A percentile compares a stretch with the other conserved stretches of the same genome.
Evolutionary conservation across 1,140 invertebrate genomes (phyloP).

Genomic region (Hycleus phaleratus): DNA sequence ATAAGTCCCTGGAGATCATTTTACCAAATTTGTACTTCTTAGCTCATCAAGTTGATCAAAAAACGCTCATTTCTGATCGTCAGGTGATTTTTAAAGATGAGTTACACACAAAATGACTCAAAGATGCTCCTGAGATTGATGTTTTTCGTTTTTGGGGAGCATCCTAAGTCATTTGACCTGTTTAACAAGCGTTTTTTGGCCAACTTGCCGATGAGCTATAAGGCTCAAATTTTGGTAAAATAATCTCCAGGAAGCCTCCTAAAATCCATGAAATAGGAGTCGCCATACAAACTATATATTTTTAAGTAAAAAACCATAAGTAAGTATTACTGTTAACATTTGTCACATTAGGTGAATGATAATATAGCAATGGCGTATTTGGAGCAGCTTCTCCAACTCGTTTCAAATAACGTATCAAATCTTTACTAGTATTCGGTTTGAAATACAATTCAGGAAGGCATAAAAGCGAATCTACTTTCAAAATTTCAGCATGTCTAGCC

Average conservation of each 20-base stretch:
- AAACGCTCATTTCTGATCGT: too few relatives aligned
- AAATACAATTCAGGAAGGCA: conserved; percentile 72
- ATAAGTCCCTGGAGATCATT: too few relatives aligned
- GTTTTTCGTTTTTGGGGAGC: too few relatives aligned
- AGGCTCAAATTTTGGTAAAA: too few relatives aligned
- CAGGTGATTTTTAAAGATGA: too few relatives aligned
- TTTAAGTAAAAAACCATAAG: background rate
- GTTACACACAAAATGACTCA: background rate
- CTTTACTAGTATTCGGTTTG: conserved; percentile 55
- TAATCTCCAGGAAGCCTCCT: too few relatives aligned
- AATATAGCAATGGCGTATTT: conserved; percentile 72
- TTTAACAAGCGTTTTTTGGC: too few relatives aligned
- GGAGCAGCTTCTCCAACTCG: conserved; percentile 61
- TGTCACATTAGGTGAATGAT: conserved; percentile 67
- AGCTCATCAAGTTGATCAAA: too few relatives aligned
- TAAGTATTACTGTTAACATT: conserved; percentile 55
- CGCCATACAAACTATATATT: background rate
- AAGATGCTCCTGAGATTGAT: background rate
- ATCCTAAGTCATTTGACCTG: too few relatives aligned
- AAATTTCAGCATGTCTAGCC: conserved; percentile 64
- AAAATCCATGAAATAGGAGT: too few relatives aligned
- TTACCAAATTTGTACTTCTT: too few relatives aligned
- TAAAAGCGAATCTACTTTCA: conserved; percentile 63
- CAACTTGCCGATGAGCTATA: too few relatives aligned
- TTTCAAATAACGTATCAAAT: conserved; percentile 63